phyloP scores from a whole-genome alignment of 2,113 vertebrate species.

The Chrysochloris asiatica region DNA sequence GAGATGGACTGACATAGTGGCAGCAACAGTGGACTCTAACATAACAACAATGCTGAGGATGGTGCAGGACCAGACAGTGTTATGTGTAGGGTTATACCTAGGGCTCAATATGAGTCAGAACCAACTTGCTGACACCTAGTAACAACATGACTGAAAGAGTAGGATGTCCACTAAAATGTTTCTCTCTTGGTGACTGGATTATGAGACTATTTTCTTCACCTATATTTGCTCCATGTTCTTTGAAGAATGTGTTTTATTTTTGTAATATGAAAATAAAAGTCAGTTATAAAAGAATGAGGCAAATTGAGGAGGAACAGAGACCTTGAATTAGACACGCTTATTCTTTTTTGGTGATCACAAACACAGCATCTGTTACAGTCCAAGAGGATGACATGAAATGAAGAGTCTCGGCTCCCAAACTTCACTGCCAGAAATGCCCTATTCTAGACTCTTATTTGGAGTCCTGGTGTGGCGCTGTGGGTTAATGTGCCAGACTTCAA shows the following conservation, averaged over 20 bases:
- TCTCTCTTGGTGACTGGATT: not conserved
- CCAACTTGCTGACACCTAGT: too few relatives aligned
- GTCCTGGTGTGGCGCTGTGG: too few relatives aligned
- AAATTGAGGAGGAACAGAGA: not conserved
- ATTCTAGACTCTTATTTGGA: not conserved
- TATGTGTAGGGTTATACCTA: too few relatives aligned
- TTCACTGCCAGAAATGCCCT: not conserved
- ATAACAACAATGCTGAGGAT: too few relatives aligned
- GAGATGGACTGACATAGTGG: too few relatives aligned
- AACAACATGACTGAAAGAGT: not conserved
- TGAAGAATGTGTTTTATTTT: constrained; percentile 33
- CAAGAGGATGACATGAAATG: not conserved
- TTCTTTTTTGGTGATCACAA: not conserved
- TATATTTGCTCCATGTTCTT: not conserved
- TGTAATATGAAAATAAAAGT: not conserved
- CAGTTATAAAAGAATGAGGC: not conserved
- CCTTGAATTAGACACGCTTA: not conserved
- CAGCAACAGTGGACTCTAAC: too few relatives aligned
- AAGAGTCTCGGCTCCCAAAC: not conserved
- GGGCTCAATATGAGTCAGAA: too few relatives aligned
- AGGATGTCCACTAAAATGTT: not conserved
- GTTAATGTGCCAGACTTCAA: too few relatives aligned
- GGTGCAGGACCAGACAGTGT: too few relatives aligned
- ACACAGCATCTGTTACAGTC: not conserved
- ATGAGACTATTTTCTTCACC: constrained; percentile 1